phyloP scores from a whole-genome alignment of 2,888 invertebrate species.

The Ceraclea dissimilis region DNA sequence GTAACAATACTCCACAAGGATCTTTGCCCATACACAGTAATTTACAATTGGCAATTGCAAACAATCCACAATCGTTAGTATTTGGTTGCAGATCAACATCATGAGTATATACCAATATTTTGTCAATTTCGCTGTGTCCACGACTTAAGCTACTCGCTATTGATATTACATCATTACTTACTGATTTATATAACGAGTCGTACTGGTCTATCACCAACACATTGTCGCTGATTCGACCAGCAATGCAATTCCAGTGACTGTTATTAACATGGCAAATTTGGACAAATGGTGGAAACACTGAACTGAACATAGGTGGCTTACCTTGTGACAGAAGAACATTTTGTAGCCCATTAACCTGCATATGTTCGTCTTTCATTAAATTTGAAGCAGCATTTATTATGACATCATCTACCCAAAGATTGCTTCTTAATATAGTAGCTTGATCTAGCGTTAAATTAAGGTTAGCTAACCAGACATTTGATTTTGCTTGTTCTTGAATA shows the following conservation, averaged over 20 bases:
- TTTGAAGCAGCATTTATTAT: conserved; percentile 3
- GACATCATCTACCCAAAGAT: conserved; percentile 3
- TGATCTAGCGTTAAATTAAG: not conserved
- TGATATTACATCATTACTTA: not conserved
- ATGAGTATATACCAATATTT: not conserved
- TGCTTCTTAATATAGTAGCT: not conserved
- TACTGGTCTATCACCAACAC: conserved; percentile 2
- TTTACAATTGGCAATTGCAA: not conserved
- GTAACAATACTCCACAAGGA: not conserved
- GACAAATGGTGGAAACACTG: not conserved
- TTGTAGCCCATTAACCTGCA: not conserved
- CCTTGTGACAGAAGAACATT: not conserved
- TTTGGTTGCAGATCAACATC: not conserved
- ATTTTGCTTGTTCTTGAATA: too few species aligned
- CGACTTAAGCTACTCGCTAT: not conserved
- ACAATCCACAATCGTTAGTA: not conserved
- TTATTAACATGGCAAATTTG: conserved; percentile 1
- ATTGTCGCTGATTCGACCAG: not conserved
- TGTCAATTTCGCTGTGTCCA: not conserved
- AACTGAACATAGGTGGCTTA: not conserved
- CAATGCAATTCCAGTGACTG: not conserved
- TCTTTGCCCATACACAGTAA: not conserved
- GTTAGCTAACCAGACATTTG: not conserved
- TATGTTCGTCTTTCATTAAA: not conserved
- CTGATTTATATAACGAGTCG: not conserved